phyloP scores from a whole-genome alignment of 1,140 invertebrate species.

The Neodiprion fabricii region DNA sequence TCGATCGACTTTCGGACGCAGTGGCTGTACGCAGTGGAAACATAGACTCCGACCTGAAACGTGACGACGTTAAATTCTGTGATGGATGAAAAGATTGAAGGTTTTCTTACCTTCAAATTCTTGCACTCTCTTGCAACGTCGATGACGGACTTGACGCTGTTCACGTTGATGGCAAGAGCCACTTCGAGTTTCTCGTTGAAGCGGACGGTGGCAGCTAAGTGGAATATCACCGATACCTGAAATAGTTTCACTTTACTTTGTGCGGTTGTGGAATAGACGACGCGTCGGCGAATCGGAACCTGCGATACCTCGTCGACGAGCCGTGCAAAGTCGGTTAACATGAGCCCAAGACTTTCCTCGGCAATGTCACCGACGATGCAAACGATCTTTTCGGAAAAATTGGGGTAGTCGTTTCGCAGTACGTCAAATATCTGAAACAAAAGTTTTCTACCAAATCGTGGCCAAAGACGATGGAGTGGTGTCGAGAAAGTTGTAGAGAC shows the following conservation, averaged over 20 bases:
- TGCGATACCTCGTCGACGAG: not conserved
- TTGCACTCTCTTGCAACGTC: slow-evolving; percentile 59
- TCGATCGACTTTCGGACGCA: slow-evolving; percentile 13
- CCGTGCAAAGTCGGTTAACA: not conserved
- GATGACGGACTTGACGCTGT: slow-evolving; percentile 66
- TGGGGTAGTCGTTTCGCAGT: not conserved
- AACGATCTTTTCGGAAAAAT: not conserved
- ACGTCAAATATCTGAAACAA: not conserved
- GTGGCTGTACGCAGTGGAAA: slow-evolving; percentile 62
- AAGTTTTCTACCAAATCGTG: not conserved
- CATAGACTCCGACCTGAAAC: slow-evolving; percentile 53
- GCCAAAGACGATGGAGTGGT: not conserved
- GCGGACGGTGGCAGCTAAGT: slow-evolving; percentile 71
- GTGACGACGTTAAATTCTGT: not conserved
- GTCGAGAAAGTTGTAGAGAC: no score
- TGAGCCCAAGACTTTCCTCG: not conserved
- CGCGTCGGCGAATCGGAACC: not conserved
- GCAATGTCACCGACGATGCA: not conserved
- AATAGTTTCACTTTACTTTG: slow-evolving; percentile 15
- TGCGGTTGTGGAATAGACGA: not conserved
- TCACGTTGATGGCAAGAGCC: slow-evolving; percentile 71
- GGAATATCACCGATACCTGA: slow-evolving; percentile 67
- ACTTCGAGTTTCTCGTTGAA: slow-evolving; percentile 71
- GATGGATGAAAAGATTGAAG: not conserved
- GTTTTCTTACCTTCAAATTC: slow-evolving; percentile 52